These are phyloP conservation scores for Scotopteryx bipunctaria DNA, from an alignment of 2,888 invertebrate species.

Conservation along the genomic window DNA sequence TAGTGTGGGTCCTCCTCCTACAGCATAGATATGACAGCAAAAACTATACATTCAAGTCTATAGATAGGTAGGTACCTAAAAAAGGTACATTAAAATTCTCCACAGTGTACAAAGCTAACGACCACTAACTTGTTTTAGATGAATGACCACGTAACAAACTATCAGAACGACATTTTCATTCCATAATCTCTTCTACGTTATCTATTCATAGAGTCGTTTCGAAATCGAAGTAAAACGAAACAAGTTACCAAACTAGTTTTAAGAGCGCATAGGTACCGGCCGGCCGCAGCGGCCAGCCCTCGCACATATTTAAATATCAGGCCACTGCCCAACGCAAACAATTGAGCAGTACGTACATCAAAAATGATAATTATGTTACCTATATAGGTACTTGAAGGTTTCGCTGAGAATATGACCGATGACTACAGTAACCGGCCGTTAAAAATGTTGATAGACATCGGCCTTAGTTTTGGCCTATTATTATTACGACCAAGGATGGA, in stretches of 20 bases:
- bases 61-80: too few species aligned
- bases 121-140: background rate
- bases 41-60: too few species aligned
- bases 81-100: too few species aligned
- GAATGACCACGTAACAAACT: background rate
- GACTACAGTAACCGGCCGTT: too few species aligned
- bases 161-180: background rate
- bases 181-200: slow-evolving; percentile 6
- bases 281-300: background rate
- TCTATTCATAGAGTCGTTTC: slow-evolving; percentile 11
- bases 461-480: too few species aligned
- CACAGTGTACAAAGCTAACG: background rate
- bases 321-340: background rate
- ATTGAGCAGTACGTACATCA: too few species aligned
- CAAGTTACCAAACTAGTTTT: slow-evolving; percentile 25
- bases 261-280: slow-evolving; percentile 4
- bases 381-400: too few species aligned
- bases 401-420: too few species aligned
- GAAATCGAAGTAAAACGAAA: slow-evolving; percentile 17
- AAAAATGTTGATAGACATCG: too few species aligned
- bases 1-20: too few species aligned
- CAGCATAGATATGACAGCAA: too few species aligned
- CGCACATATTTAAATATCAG: background rate
- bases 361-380: background rate
- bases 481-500: too few species aligned